Evolutionary conservation across 2,888 invertebrate species (phyloP), one percentile per base, ranked within the genome.

Genomic region (Bursaphelenchus okinawaensis): DNA sequence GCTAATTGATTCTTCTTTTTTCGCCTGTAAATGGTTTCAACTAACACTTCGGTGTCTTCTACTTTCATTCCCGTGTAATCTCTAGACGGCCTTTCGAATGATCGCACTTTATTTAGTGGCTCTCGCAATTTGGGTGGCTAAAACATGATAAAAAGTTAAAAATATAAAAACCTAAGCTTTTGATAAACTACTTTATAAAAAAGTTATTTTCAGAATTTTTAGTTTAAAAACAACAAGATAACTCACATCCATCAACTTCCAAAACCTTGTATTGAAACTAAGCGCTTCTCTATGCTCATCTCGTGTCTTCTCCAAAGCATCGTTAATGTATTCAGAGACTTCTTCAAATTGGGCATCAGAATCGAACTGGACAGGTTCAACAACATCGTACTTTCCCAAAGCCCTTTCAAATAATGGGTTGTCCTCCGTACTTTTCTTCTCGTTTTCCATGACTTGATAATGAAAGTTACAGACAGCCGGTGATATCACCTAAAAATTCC

Each of bases 331-430:
- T 29, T 51, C 22, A 16, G 50, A 31, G 24, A 59, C 4, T 19
- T 59, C 50, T 52, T 59, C 29, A 50, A 26, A 29, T 50, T 59
- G 60, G 12, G 52, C 22, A 4, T 26, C n/a, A n/a, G 29, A 12
- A n/a, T 19, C 29, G 22, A 59, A 59, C 19, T 51, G 8, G 9
- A 59, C 60, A 12, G 19, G 27, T 20, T 59, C 29, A 12, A 9
- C 23, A 8, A 2, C 20, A 16, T 59, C 60, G 23, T 59, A 50
- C 9, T n/a, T 27, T 9, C 60, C 60, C 12, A 59, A 50, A 55
- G 60, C 55, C 16, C 60, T 31, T 16, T n/a, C 27, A 29, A 59
- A 59, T 31, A 59, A 59, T 7, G 60, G 60, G 50, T 59, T 26
- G 2, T n/a, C 24, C 20, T 26, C 19, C 8, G 27, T 59, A 50